Conservation (phyloP, 2,113 vertebrate species). For the Indri indri region DNA sequence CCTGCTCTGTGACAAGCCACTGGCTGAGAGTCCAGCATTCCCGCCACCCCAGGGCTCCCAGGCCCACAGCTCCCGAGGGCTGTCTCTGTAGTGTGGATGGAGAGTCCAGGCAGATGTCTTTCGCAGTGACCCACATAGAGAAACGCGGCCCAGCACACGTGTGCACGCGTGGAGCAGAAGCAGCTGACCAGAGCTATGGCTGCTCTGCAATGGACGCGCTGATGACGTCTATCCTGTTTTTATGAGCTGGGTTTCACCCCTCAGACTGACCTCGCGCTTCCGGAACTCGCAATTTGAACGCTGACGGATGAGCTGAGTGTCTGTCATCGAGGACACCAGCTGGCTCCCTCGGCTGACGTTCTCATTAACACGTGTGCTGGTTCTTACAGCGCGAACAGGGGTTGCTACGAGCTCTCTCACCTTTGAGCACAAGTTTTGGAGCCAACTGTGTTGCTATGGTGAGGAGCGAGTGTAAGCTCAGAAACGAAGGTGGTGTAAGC, state of each 20-base stretch:
- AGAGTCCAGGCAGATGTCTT: neutral
- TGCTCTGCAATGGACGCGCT: fast-evolving
- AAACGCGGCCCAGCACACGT: fast-evolving
- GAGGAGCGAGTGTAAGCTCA: neutral
- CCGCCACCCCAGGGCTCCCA: neutral
- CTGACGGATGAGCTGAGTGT: fast-evolving
- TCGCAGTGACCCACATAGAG: neutral
- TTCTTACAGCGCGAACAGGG: fast-evolving
- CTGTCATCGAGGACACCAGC: neutral
- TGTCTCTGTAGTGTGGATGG: neutral
- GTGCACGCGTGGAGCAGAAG: neutral
- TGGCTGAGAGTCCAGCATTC: neutral
- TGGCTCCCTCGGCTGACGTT: neutral
- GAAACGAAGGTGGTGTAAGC: neutral
- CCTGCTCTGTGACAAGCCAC: neutral
- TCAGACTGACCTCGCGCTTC: neutral
- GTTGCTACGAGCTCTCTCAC: neutral
- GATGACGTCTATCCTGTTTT: neutral
- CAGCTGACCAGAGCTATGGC: neutral
- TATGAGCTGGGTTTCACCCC: neutral
- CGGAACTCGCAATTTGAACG: fast-evolving
- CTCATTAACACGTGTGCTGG: neutral
- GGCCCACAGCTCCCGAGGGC: neutral
- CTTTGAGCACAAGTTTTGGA: neutral
- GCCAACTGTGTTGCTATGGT: fast-evolving